Conservation (phyloP, 2,888 invertebrate genomes). For the Epinotia demarniana region DNA sequence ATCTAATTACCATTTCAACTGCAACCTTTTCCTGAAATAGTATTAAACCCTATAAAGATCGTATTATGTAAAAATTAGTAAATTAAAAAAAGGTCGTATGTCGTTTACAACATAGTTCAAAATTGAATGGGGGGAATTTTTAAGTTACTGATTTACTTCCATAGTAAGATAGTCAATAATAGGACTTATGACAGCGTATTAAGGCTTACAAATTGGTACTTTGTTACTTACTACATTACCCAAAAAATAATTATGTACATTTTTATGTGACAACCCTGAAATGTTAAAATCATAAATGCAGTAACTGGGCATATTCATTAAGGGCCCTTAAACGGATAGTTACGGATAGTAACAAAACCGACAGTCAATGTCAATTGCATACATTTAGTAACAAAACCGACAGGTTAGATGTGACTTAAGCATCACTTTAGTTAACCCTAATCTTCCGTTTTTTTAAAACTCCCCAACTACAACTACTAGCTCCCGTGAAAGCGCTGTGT, state of each 20-base stretch:
- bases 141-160: too few relatives aligned
- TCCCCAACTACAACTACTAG: too few relatives aligned
- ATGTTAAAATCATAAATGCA: neutral
- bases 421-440: too few relatives aligned
- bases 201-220: neutral
- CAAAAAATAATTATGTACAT: constrained; percentile 13
- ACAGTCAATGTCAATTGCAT: too few relatives aligned
- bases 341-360: too few relatives aligned
- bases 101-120: constrained; percentile 2
- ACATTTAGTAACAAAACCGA: too few relatives aligned
- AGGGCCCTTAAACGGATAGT: too few relatives aligned
- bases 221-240: neutral
- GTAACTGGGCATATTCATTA: too few relatives aligned
- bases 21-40: neutral
- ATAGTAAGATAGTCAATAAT: neutral
- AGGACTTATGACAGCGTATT: neutral
- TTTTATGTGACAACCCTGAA: neutral
- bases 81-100: neutral
- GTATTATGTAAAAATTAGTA: neutral
- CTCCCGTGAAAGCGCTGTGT: too few relatives aligned
- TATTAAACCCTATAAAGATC: neutral
- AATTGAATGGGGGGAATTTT: neutral
- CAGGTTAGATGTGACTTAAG: too few relatives aligned
- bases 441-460: too few relatives aligned
- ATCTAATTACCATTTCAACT: too few relatives aligned